Evolutionary conservation across 2,888 invertebrate genomes (phyloP).

Genomic region (Callyntrura guangdongensis): DNA sequence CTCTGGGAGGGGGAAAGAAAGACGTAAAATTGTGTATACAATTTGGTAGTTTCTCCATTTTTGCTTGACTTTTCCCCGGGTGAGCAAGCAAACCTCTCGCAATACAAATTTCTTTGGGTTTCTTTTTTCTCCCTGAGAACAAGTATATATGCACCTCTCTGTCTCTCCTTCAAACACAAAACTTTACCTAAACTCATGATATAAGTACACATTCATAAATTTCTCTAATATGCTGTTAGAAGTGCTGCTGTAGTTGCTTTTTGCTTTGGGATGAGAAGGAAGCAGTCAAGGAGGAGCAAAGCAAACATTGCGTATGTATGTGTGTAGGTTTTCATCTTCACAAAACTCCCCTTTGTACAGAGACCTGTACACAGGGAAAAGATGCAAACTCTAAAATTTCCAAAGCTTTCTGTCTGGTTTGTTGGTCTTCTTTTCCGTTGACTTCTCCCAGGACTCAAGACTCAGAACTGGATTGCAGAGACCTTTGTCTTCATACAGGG

Average conservation of each 20-base stretch:
- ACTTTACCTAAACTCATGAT: background rate
- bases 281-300: slow-evolving; percentile 40
- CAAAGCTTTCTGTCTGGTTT: background rate
- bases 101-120: slow-evolving; percentile 15
- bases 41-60: background rate
- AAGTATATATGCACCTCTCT: background rate
- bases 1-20: no score
- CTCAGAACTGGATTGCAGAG: background rate
- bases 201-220: background rate
- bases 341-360: background rate
- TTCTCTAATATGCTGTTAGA: no score
- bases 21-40: background rate
- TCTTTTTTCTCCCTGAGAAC: background rate
- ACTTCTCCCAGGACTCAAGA: slow-evolving; percentile 1
- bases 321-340: no score
- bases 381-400: slow-evolving; percentile 17
- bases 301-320: background rate
- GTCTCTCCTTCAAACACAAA: background rate
- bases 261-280: background rate
- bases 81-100: background rate
- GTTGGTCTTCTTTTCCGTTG: slow-evolving; percentile 28
- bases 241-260: background rate
- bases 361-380: background rate
- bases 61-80: background rate
- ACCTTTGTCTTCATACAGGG: no score